Conservation (phyloP, 2,113 vertebrate species). For the Toxotes jaculatrix region DNA sequence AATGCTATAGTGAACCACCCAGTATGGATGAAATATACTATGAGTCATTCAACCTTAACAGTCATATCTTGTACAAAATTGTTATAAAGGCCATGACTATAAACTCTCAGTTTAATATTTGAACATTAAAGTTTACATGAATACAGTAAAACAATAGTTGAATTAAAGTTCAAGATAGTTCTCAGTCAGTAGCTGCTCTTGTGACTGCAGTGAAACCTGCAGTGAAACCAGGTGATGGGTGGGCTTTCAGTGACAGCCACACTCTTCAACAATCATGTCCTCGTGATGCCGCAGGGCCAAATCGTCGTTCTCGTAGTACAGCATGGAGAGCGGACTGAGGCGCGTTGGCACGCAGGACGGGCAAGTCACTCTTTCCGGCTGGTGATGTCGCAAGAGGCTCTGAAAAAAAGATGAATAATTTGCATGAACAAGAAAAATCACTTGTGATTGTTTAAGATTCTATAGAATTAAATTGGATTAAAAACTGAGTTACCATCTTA, state of each 20-base stretch:
- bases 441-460: neutral
- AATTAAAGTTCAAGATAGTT: conserved; percentile 1
- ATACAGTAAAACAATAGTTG: neutral
- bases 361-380: conserved; percentile 86
- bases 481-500: conserved; percentile 60
- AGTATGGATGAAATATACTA: conserved; percentile 46
- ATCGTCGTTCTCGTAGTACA: conserved; percentile 89
- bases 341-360: conserved; percentile 86
- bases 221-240: conserved; percentile 17
- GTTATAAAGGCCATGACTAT: neutral
- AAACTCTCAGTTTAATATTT: neutral
- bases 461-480: neutral
- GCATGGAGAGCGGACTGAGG: conserved; percentile 91
- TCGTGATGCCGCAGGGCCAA: conserved; percentile 88
- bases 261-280: conserved; percentile 93
- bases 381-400: conserved; percentile 89
- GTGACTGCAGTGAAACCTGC: neutral
- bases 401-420: conserved; percentile 62
- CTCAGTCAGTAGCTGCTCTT: neutral
- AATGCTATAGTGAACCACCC: conserved; percentile 33
- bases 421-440: neutral
- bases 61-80: neutral
- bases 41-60: conserved; percentile 14
- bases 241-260: conserved; percentile 87
- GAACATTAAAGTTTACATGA: neutral